Base-by-base conservation (phyloP, 92 coral and sea anemone genomes). In the Zoanthus sansibaricus region DNA sequence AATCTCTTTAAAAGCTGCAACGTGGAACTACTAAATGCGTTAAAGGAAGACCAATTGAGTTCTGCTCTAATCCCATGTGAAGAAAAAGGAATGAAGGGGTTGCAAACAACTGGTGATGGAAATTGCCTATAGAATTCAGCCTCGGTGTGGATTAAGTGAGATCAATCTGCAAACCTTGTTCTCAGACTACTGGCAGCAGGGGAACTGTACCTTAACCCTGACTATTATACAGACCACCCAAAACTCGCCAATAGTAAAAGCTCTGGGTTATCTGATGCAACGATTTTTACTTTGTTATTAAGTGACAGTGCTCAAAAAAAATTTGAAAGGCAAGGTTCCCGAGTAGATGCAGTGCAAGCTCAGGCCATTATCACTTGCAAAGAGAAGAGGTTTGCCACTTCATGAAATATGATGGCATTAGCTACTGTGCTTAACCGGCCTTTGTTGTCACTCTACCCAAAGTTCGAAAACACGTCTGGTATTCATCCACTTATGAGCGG, bases 71-170 rank as follows among this genome's bases (percentile, higher is more conserved):
- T 84, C 67, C 79, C 87, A 33, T 62, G 76, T 42, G 87, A 84
- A 51, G 64, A 84, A 84, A 49, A 55, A 55, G 88, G 80, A 15
- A 51, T 72, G 33, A 68, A 55, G 61, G 88, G 46, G 13, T 68
- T 68, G 31, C 72, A 68, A 68, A 78, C 77, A 72, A 54, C 88
- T 78, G 61, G 88, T 32, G 88, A 84, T 58, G 88, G 88, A 70
- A 72, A 84, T 72, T 84, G 87, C 66, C 70, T 84, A 54, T 90
- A 77, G 37, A 90, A 90, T 83, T 90, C 92, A 12, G 92, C 86
- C 71, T 90, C 92, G 46, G 90, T 90, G 64, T 72, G 86, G 62
- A 76, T 90, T 67, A 79, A 83, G 72, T 87, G 92, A 77, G 87
- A 90, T 72, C 79, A 75, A 75, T 44, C 79, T 75, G 79, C 79